Evolutionary conservation across 2,113 vertebrate species (phyloP).

Genomic region (Engystomops pustulosus): DNA sequence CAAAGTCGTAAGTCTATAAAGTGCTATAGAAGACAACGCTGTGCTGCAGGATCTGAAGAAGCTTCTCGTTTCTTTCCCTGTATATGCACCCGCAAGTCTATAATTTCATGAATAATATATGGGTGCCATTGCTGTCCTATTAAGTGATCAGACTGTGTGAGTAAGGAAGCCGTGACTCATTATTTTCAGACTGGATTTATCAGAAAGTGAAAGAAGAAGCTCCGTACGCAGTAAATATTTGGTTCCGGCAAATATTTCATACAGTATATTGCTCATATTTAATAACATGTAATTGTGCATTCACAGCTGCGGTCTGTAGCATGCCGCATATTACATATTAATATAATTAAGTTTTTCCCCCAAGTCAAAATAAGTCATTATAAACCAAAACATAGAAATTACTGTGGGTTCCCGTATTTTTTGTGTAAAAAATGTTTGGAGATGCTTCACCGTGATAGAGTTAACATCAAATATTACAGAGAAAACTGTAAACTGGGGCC

Average conservation of each 20-base stretch:
- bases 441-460: neutral
- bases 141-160: constrained; percentile 17
- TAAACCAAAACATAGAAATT: neutral
- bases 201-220: neutral
- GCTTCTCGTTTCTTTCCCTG: neutral
- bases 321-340: neutral
- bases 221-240: neutral
- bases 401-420: neutral
- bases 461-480: neutral
- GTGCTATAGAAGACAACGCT: neutral
- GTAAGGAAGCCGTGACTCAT: constrained; percentile 42
- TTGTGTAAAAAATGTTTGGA: neutral
- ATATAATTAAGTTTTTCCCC: constrained; percentile 6
- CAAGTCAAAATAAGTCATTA: constrained; percentile 28
- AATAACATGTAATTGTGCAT: constrained; percentile 39
- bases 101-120: constrained; percentile 27
- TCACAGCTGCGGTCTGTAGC: constrained; percentile 9
- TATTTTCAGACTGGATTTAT: constrained; percentile 4
- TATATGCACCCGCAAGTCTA: constrained; percentile 6
- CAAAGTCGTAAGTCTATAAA: neutral
- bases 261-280: constrained; percentile 35
- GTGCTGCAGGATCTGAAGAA: neutral
- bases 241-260: constrained; percentile 26
- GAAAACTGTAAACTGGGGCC: neutral
- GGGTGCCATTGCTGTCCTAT: constrained; percentile 13